Evolutionary conservation across 2,888 invertebrate species (phyloP).

Genomic region (Stenolophus ochropezus): DNA sequence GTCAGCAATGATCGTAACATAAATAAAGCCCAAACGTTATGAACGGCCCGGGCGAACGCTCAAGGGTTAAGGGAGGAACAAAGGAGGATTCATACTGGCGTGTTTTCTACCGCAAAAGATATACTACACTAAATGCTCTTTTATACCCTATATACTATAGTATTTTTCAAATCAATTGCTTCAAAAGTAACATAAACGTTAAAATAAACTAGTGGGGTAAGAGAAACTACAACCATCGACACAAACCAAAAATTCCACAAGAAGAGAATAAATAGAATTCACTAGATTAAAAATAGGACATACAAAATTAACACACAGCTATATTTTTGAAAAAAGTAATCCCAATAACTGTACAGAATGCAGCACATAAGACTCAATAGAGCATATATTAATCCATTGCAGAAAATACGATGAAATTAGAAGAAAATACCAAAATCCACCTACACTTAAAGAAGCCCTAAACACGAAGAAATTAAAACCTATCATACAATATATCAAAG

Average conservation of each 20-base stretch:
- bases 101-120: too few species aligned
- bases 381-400: neutral
- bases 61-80: constrained; percentile 7
- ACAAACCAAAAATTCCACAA: neutral
- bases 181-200: too few species aligned
- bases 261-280: neutral
- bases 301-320: neutral
- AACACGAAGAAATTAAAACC: neutral
- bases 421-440: neutral
- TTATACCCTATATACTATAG: too few species aligned
- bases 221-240: neutral
- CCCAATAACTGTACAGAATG: neutral
- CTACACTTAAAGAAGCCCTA: neutral
- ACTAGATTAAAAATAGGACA: neutral
- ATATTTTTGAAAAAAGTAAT: neutral
- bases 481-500: neutral
- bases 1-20: constrained; percentile 61
- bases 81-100: neutral
- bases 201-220: too few species aligned
- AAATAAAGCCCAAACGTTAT: constrained; percentile 58
- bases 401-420: neutral
- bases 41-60: constrained; percentile 31
- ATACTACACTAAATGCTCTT: too few species aligned
- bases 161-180: too few species aligned
- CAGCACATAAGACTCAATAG: neutral